Percentiles rank a stretch among this genome's conserved stretches.
phyloP scores from a whole-genome alignment of 2,888 invertebrate genomes.

The Idaea aversata region DNA sequence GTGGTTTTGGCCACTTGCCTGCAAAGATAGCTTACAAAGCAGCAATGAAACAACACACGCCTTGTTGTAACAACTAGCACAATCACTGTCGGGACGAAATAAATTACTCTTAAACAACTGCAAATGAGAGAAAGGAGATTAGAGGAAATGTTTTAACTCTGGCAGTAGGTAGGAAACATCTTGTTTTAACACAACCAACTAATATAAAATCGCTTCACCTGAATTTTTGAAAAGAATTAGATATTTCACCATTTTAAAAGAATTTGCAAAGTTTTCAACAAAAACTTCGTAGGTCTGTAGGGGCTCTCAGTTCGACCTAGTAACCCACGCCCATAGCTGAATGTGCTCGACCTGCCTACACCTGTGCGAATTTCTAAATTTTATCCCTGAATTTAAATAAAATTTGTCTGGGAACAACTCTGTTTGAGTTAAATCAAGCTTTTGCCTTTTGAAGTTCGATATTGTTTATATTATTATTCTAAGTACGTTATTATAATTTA shows the following conservation, averaged over 20 bases:
- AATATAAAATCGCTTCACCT: slow-evolving; percentile 9
- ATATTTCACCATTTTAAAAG: slow-evolving; percentile 22
- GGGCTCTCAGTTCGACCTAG: slow-evolving; percentile 39
- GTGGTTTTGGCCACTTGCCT: neutral
- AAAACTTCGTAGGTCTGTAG: slow-evolving; percentile 29
- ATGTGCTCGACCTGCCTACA: slow-evolving; percentile 23
- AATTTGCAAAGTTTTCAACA: slow-evolving; percentile 25
- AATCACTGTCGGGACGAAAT: neutral
- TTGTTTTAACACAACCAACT: no score
- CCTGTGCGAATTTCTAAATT: neutral
- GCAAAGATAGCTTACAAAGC: neutral
- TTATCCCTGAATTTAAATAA: neutral
- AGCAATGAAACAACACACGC: neutral
- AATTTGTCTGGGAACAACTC: neutral
- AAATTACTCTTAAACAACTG: neutral
- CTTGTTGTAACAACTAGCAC: neutral
- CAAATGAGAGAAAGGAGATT: no score
- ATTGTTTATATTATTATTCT: neutral
- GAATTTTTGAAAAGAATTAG: slow-evolving; percentile 17
- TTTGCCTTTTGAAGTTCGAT: no score
- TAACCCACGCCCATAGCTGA: slow-evolving; percentile 36
- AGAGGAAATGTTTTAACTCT: no score
- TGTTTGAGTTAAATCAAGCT: neutral
- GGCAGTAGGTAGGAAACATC: no score
- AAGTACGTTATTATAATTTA: neutral